Evolutionary conservation across 2,797 vertebrate genomes (phyloP).

Genomic region (Sebastiscus tertius): DNA sequence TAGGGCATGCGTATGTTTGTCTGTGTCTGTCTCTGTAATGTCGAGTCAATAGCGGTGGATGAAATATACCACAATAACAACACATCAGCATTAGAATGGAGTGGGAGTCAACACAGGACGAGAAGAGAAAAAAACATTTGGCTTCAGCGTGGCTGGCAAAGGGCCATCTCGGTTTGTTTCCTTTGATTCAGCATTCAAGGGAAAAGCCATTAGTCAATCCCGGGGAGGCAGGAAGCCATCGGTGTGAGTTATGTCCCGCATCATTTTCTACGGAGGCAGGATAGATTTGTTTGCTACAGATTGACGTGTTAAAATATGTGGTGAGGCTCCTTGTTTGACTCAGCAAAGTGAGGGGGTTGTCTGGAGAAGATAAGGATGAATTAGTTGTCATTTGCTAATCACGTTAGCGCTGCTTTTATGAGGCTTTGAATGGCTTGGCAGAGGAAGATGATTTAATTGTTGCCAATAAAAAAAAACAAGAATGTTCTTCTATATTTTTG

Average conservation of each 20-base stretch:
- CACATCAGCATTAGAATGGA: constrained; percentile 32
- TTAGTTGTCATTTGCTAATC: constrained; percentile 44
- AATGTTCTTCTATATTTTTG: not conserved
- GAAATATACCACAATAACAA: constrained; percentile 26
- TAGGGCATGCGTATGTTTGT: not conserved
- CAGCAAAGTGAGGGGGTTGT: constrained; percentile 43
- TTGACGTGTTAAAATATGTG: constrained; percentile 36
- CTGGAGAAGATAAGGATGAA: constrained; percentile 36
- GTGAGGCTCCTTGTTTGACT: constrained; percentile 40
- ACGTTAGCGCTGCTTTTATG: constrained; percentile 37
- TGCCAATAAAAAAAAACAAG: constrained; percentile 12
- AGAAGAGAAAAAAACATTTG: not conserved
- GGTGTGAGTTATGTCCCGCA: constrained; percentile 67
- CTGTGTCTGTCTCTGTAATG: constrained; percentile 3
- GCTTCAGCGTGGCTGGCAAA: constrained; percentile 17
- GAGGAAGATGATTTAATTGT: constrained; percentile 23
- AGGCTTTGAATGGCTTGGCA: constrained; percentile 31
- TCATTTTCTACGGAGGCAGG: constrained; percentile 64
- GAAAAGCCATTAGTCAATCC: constrained; percentile 71
- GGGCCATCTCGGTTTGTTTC: constrained; percentile 54
- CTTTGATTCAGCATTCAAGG: constrained; percentile 74
- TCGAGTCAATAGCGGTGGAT: constrained; percentile 24
- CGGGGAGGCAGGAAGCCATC: constrained; percentile 53
- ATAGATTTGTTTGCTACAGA: constrained; percentile 61
- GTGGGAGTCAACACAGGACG: not conserved